Evolutionary conservation across 2,888 invertebrate genomes (phyloP).

Genomic region (Noctua janthina): DNA sequence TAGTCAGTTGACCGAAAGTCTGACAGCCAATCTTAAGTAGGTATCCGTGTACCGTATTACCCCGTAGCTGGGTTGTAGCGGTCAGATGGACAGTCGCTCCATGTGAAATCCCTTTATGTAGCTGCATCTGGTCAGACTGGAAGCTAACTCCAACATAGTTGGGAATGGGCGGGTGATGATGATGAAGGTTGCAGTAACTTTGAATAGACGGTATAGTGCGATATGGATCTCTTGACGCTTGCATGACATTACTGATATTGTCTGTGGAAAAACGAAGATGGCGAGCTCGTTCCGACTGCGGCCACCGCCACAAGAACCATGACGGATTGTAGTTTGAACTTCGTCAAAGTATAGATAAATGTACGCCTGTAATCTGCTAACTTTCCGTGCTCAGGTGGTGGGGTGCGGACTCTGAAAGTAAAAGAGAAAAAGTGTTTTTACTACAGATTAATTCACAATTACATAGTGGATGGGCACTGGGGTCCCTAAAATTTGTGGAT

Average conservation of each 20-base stretch:
- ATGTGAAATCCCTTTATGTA: background rate
- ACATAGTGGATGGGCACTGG: background rate
- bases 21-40: background rate
- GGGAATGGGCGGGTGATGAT: background rate
- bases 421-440: background rate
- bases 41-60: background rate
- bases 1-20: background rate
- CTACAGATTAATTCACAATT: background rate
- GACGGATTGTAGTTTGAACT: conserved; percentile 10
- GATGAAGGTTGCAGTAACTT: background rate
- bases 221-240: background rate
- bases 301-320: background rate
- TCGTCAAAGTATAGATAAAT: conserved; percentile 10
- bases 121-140: background rate
- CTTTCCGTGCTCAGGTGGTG: background rate
- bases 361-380: conserved; percentile 10
- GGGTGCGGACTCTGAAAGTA: conserved; percentile 13
- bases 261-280: background rate
- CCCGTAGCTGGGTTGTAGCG: background rate
- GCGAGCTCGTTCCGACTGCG: background rate
- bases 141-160: background rate
- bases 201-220: background rate
- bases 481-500: background rate
- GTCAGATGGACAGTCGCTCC: background rate
- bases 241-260: background rate